phyloP scores from a whole-genome alignment of 30 jellyfish, hydroid and myxozoan species.

The Cassiopea andromeda region DNA sequence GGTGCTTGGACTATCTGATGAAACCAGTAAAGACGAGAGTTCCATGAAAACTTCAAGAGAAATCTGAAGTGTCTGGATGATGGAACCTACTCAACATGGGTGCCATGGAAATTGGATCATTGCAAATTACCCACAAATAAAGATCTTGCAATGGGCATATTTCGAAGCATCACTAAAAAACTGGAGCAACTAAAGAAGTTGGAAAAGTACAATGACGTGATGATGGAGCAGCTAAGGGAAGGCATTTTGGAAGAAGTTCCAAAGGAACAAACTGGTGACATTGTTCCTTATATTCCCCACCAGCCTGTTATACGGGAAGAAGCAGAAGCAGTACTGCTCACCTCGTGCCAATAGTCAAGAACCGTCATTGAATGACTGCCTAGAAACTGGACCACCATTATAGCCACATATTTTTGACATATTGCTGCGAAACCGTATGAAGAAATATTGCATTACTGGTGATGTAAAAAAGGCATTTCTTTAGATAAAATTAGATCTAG shows the following conservation, averaged over 20 bases:
- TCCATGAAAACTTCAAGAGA: constrained; percentile 52
- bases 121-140: constrained; percentile 43
- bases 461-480: constrained; percentile 83
- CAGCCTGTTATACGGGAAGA: constrained; percentile 66
- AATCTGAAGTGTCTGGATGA: constrained; percentile 42
- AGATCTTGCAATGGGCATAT: constrained; percentile 54
- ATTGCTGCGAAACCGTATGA: constrained; percentile 73
- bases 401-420: constrained; percentile 64
- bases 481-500: constrained; percentile 52
- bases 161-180: constrained; percentile 52
- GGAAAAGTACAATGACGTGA: constrained; percentile 63
- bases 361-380: constrained; percentile 87
- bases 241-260: constrained; percentile 76
- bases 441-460: constrained; percentile 68
- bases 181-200: constrained; percentile 51
- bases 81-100: constrained; percentile 64
- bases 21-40: constrained; percentile 34
- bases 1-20: constrained; percentile 45
- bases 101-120: constrained; percentile 62
- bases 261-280: constrained; percentile 65
- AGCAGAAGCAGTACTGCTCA: constrained; percentile 68
- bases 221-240: constrained; percentile 66
- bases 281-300: constrained; percentile 78
- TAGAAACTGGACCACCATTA: constrained; percentile 79
- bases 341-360: constrained; percentile 46